Evolutionary conservation across 2,797 vertebrate genomes (phyloP).

Genomic region (Nannoperca australis): DNA sequence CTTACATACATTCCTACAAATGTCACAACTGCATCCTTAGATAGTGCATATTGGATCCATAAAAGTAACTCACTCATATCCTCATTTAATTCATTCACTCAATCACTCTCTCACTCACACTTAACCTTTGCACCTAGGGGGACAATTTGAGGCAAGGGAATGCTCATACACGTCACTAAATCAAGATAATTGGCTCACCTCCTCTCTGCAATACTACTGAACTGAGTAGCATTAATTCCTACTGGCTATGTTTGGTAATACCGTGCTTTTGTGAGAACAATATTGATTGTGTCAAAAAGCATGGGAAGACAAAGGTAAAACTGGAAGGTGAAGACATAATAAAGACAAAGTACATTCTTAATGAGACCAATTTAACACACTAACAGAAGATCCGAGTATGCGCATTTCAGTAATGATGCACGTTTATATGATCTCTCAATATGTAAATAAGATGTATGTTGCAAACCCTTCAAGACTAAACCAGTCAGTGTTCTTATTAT

Average conservation of each 20-base stretch:
- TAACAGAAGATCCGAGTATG: neutral
- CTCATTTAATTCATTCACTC: neutral
- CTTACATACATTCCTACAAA: constrained; percentile 2
- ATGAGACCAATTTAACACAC: neutral
- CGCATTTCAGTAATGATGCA: neutral
- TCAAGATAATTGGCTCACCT: neutral
- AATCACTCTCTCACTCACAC: neutral
- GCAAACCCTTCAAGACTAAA: constrained; percentile 8
- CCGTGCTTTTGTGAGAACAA: neutral
- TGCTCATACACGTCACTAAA: neutral
- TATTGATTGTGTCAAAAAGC: neutral
- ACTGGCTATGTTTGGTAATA: neutral
- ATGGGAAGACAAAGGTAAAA: neutral
- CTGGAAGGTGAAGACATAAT: neutral
- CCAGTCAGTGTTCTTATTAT: constrained; percentile 1
- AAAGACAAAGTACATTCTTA: neutral
- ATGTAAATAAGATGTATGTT: neutral
- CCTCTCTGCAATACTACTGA: neutral
- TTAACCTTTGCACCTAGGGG: neutral
- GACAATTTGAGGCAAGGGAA: neutral
- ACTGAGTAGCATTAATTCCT: neutral
- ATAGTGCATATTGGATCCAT: neutral
- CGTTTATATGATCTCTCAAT: neutral
- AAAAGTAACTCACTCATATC: neutral
- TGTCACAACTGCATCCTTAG: neutral